Conservation (phyloP, 37 sponge, comb jelly and placozoan species). For the Diacarnus erythraeanus region DNA sequence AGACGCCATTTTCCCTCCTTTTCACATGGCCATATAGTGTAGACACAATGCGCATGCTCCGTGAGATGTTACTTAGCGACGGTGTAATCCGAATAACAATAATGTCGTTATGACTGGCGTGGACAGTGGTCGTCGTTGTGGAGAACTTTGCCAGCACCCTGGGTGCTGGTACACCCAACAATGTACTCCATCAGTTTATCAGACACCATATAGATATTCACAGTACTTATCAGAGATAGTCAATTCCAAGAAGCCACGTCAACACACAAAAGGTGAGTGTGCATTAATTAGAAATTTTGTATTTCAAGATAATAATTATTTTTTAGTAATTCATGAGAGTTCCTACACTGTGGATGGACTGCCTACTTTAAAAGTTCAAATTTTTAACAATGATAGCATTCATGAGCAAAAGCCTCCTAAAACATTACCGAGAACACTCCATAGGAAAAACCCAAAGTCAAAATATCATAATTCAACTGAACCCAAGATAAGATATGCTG, state of each 20-base stretch:
- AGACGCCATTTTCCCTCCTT: conserved; percentile 41
- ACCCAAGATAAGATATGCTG: neutral
- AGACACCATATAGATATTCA: neutral
- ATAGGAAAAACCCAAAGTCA: neutral
- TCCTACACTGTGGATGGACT: conserved; percentile 25
- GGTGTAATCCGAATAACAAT: neutral
- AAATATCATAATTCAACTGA: neutral
- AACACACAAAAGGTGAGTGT: neutral
- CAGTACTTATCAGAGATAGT: neutral
- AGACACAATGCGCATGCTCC: conserved; percentile 23
- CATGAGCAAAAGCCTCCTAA: neutral
- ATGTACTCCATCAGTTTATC: neutral
- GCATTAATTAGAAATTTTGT: conserved; percentile 1
- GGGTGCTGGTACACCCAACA: conserved; percentile 36
- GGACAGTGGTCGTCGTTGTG: conserved; percentile 20
- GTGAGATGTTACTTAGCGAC: conserved; percentile 11
- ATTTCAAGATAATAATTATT: neutral
- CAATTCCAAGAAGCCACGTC: neutral
- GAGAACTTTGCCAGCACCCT: conserved; percentile 63
- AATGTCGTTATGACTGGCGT: no score
- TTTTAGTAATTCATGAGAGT: neutral
- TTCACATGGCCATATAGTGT: neutral
- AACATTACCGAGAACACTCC: neutral
- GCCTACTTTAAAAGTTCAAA: conserved; percentile 24
- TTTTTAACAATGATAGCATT: neutral